Base-by-base conservation (phyloP, 2,888 invertebrate genomes). In the Gandaritis pyraliata region DNA sequence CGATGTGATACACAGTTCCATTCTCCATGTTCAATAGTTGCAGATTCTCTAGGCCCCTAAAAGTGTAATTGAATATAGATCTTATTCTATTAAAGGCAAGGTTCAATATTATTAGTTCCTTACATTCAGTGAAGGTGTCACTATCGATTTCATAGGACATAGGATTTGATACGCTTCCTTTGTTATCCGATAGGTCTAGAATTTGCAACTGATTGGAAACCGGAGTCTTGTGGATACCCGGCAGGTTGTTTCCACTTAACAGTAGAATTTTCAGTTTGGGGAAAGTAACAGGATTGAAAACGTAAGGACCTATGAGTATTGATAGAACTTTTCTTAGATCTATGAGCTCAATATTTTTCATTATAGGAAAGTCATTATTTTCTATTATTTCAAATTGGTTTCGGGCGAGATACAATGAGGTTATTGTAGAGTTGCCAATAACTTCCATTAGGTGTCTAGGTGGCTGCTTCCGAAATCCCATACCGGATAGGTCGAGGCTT, bases 311-410 rank as follows among this genome's bases (percentile, higher is more conserved):
- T 41, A 95, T 85, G 15, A 79, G 80, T 39, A 92, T 85, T 12
- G 92, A 87, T 1, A 89, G 81, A 1, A 93, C 92, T 72, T 90
- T 90, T 55, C 93, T 86, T 46, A 95, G 81, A 77, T 95, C 94
- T 45, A 95, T 72, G 0, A 90, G 69, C 72, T 92, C 85, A 55
- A 95, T 80, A 62, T 93, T 92, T 0, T 85, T 80, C 94, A 94
- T 94, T 45, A 56, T 59, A 1, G 94, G 94, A 74, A 94, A 94
- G 3, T 83, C 78, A n/a, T 90, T 82, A 10, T 90, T 84, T 11
- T 75, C 72, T 7, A 94, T 86, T 1, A 87, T 76, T 81, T 94
- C 93, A 71, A 94, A 94, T 69, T 93, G 93, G 73, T 94, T 94
- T 52, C 88, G 79, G 0, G 93, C 85, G 43, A 94, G 73, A 55